phyloP scores from a whole-genome alignment of 2,888 invertebrate species.

The Agrotis exclamationis region DNA sequence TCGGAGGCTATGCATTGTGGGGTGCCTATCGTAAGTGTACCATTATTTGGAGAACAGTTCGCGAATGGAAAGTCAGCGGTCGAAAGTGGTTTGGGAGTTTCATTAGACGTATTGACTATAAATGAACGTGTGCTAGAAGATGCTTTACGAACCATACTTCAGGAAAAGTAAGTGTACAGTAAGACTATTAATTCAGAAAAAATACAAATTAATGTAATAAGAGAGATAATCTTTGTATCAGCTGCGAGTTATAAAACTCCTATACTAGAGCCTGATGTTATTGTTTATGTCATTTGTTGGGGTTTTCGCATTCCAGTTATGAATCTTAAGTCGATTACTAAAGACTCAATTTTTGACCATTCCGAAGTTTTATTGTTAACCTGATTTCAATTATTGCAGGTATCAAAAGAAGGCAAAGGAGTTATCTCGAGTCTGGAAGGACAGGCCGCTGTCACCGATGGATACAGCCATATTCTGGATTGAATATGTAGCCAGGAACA shows the following conservation, averaged over 20 bases:
- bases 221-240: too few relatives aligned
- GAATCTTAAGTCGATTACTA: neutral
- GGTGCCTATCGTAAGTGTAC: slow-evolving; percentile 84
- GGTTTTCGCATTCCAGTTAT: neutral
- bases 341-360: neutral
- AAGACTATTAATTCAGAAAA: too few relatives aligned
- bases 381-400: slow-evolving; percentile 36
- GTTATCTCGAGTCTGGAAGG: slow-evolving; percentile 65
- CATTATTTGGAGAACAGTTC: slow-evolving; percentile 89
- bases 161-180: slow-evolving; percentile 53
- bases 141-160: slow-evolving; percentile 59
- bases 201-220: too few relatives aligned
- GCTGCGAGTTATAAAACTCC: too few relatives aligned
- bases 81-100: slow-evolving; percentile 83
- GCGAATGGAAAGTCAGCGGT: slow-evolving; percentile 84
- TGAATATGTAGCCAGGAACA: slow-evolving; percentile 91
- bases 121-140: slow-evolving; percentile 46
- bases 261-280: too few relatives aligned
- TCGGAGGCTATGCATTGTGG: slow-evolving; percentile 86
- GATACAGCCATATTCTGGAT: slow-evolving; percentile 93
- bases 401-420: slow-evolving; percentile 64
- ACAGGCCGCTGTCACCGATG: slow-evolving; percentile 87
- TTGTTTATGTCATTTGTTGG: neutral
- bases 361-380: neutral
- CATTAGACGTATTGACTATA: slow-evolving; percentile 30